Evolutionary conservation across 30 jellyfish, hydroid and myxozoan species (phyloP), one percentile per base, ranked within the genome.

Genomic region (Phacellophora camtschatica): DNA sequence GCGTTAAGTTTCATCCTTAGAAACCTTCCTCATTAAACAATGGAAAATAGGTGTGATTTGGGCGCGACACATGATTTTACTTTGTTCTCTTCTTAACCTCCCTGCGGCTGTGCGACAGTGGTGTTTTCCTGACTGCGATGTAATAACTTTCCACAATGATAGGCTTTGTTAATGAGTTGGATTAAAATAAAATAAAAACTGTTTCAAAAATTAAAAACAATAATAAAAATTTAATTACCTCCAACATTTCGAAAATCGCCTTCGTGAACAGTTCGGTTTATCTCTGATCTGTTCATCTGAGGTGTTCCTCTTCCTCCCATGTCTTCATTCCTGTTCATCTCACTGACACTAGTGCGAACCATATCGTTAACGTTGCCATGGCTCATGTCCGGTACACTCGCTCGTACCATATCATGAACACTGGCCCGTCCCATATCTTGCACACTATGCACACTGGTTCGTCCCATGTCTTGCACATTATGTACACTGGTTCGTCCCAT

Each of bases 291-390:
- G 68, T 27, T 57, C 37, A 51, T 34, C 66, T 62, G 86, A 32
- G 86, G 74, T 32, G 86, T 72, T 10, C 65, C 86, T 36, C 91
- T 80, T 0, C 84, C 84, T 22, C 80, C 80, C 56, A 80, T 64
- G 5, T 80, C 91, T 15, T 64, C 91, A 39, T 24, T 54, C 32
- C 88, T 76, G 10, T 39, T 41, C 70, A 76, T 35, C 31, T 67
- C 91, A 16, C 68, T 5, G 10, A 62, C 90, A 53, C 63, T 66
- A 18, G n/a, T n/a, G 59, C 83, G 59, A 1, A 57, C 88, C 80
- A 76, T 37, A 10, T 76, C 88, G 16, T 48, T 30, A 53, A 76
- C 70, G 32, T 43, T 61, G 51, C 74, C 82, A 50, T 66, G 91
- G 55, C 56, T 58, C 77, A 80, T 29, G 1, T 80, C 91, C 12